Percentiles rank a stretch among this genome's conserved stretches.
Evolutionary conservation across 30 jellyfish, hydroid and myxozoan species (phyloP).

Genomic region (Aurelia sp.): DNA sequence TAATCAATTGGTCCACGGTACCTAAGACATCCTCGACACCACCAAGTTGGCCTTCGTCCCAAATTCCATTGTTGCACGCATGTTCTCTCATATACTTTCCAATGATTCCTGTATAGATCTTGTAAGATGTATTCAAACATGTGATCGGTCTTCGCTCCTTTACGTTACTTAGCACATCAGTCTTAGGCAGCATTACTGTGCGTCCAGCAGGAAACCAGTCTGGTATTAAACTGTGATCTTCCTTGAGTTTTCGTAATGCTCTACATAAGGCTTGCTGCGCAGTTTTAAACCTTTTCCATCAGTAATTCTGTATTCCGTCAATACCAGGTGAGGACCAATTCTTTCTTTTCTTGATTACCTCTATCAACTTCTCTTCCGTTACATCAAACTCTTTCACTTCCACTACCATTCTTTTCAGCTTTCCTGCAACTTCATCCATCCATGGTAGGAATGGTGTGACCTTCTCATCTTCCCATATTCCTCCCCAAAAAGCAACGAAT

Average conservation of each 20-base stretch:
- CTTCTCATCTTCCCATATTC: slow-evolving; percentile 22
- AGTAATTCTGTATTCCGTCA: slow-evolving; percentile 40
- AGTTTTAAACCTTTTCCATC: neutral
- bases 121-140: neutral
- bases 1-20: slow-evolving; percentile 1
- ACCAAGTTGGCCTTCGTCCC: slow-evolving; percentile 21
- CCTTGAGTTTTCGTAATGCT: no score
- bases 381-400: slow-evolving; percentile 27
- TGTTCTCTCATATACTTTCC: slow-evolving; percentile 30
- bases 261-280: no score
- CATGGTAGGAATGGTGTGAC: slow-evolving; percentile 32
- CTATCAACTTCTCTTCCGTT: slow-evolving; percentile 30
- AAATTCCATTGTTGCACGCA: slow-evolving; percentile 19
- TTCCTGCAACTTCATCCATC: slow-evolving; percentile 33
- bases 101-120: neutral
- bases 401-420: slow-evolving; percentile 35
- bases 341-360: slow-evolving; percentile 32
- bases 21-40: slow-evolving; percentile 15
- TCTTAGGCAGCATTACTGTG: slow-evolving; percentile 22
- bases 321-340: slow-evolving; percentile 31
- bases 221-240: slow-evolving; percentile 12
- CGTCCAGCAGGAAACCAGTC: slow-evolving; percentile 8
- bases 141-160: slow-evolving; percentile 12
- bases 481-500: no score
- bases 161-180: slow-evolving; percentile 4